A percentile compares a stretch with the other conserved stretches of the same genome.
Conservation (phyloP, 2,797 vertebrate species). For the Esox lucius region DNA sequence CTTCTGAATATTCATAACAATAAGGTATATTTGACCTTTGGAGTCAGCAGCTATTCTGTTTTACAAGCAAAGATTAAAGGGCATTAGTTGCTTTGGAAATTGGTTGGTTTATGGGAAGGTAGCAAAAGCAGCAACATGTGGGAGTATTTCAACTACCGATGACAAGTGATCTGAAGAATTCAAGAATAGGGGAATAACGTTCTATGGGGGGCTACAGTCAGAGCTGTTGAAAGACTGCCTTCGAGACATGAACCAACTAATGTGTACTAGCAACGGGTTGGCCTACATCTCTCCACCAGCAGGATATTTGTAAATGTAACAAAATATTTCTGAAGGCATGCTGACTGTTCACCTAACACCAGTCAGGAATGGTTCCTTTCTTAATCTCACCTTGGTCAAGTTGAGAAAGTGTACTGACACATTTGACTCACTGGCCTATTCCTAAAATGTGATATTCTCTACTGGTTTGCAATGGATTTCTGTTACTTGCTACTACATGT, state of each 20-base stretch:
- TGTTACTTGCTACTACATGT: not conserved
- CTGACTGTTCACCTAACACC: not conserved
- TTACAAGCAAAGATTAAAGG: slow-evolving; percentile 54
- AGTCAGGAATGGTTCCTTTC: slow-evolving; percentile 18
- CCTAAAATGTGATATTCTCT: not conserved
- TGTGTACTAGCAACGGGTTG: not conserved
- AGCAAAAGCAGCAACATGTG: slow-evolving; percentile 50
- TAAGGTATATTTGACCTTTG: slow-evolving; percentile 72
- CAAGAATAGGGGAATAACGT: slow-evolving; percentile 66
- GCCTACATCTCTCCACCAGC: not conserved
- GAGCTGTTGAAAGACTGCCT: not conserved
- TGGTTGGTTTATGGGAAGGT: slow-evolving; percentile 62
- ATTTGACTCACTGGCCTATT: not conserved
- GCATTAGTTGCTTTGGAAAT: slow-evolving; percentile 56
- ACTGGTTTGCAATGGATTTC: not conserved
- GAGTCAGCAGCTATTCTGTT: slow-evolving; percentile 55
- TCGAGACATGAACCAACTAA: not conserved
- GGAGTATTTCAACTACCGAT: slow-evolving; percentile 57
- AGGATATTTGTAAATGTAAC: not conserved
- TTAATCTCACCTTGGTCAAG: not conserved
- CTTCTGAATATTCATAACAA: slow-evolving; percentile 27
- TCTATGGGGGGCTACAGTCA: slow-evolving; percentile 47
- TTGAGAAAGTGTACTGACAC: not conserved
- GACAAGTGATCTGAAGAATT: slow-evolving; percentile 37
- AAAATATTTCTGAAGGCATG: not conserved